Evolutionary conservation across 2,797 vertebrate genomes (phyloP).

Genomic region (Prionace glauca): DNA sequence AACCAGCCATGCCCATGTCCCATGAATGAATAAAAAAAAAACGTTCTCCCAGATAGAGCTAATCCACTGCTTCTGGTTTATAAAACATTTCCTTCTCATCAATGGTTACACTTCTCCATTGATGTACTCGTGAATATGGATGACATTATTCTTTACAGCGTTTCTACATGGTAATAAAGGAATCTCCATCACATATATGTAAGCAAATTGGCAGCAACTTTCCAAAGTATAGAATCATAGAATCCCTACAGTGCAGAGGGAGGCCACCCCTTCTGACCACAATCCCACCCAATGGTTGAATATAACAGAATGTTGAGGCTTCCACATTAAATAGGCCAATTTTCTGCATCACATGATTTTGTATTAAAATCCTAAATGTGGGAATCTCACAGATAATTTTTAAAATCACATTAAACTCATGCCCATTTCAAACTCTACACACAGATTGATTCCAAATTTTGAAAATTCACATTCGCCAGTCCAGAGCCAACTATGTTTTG

Average conservation of each 20-base stretch:
- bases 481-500: neutral
- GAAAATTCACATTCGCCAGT: neutral
- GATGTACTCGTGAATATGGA: neutral
- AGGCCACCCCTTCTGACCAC: too few species aligned
- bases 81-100: neutral
- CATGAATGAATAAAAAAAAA: too few species aligned
- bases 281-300: neutral
- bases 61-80: neutral
- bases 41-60: neutral
- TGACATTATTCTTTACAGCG: too few species aligned
- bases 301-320: neutral
- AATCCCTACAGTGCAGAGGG: too few species aligned
- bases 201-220: neutral
- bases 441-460: neutral
- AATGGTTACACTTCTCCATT: neutral
- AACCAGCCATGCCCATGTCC: too few species aligned
- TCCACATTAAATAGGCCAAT: neutral
- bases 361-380: neutral
- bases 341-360: neutral
- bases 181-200: neutral
- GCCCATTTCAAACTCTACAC: neutral
- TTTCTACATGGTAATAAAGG: neutral
- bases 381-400: neutral
- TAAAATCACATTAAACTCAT: neutral
- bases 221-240: too few species aligned